Evolutionary conservation across 2,888 invertebrate genomes (phyloP).

Genomic region (Lithosia quadra): DNA sequence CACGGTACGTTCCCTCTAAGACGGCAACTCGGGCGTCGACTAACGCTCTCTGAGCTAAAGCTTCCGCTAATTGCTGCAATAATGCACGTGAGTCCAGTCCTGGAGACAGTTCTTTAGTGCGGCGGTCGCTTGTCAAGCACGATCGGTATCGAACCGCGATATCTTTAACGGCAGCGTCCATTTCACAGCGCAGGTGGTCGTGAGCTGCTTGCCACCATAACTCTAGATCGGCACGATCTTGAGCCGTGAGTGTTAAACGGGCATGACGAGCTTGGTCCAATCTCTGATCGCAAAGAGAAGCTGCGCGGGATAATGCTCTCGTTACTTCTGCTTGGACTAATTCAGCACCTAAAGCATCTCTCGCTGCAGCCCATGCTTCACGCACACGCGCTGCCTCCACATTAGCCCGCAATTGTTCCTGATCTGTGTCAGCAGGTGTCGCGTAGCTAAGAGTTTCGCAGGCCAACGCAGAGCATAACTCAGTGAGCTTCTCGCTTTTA

Average conservation of each 20-base stretch:
- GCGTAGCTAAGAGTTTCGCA: conserved; percentile 89
- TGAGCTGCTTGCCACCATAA: conserved; percentile 92
- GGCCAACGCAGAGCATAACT: conserved; percentile 90
- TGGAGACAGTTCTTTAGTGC: conserved; percentile 72
- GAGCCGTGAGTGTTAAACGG: conserved; percentile 89
- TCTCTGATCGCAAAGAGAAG: conserved; percentile 89
- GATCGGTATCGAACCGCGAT: conserved; percentile 90
- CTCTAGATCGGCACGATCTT: conserved; percentile 90
- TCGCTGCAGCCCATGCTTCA: conserved; percentile 92
- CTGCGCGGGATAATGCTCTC: conserved; percentile 90
- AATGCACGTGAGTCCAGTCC: conserved; percentile 63
- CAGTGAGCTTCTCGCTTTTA: conserved; percentile 90
- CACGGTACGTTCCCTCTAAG: conserved; percentile 87
- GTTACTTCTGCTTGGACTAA: conserved; percentile 92
- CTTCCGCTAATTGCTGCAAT: conserved; percentile 62
- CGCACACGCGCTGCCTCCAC: conserved; percentile 90
- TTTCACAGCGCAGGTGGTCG: conserved; percentile 90
- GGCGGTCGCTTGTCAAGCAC: conserved; percentile 77
- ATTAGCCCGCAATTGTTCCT: conserved; percentile 73
- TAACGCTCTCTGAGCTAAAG: conserved; percentile 74
- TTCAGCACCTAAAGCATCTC: conserved; percentile 91
- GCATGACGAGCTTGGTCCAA: conserved; percentile 85
- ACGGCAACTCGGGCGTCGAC: conserved; percentile 92
- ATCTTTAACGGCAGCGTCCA: conserved; percentile 90
- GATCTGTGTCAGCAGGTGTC: conserved; percentile 76